Percentiles rank a stretch among this genome's conserved stretches.
Conservation (phyloP, 2,888 invertebrate species). For the Gari tellinella region DNA sequence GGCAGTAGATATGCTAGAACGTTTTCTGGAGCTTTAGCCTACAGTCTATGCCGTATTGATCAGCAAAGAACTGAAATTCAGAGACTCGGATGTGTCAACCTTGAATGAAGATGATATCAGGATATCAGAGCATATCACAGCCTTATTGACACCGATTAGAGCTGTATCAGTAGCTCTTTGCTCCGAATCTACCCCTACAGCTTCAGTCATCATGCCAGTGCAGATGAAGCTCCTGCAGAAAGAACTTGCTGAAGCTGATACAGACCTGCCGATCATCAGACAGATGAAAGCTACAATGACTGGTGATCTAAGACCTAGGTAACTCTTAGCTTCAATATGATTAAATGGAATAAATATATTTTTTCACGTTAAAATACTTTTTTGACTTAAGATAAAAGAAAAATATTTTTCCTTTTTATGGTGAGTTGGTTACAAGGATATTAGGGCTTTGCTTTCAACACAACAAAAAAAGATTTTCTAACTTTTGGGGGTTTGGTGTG, state of each 20-base stretch:
- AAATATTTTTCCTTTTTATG: too few species aligned
- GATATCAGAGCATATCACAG: conserved; percentile 20
- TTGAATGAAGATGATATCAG: conserved; percentile 36
- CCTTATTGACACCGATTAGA: conserved; percentile 40
- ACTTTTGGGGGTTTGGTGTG: too few species aligned
- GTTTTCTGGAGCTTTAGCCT: conserved; percentile 49
- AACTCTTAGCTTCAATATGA: too few species aligned
- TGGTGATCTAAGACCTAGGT: conserved; percentile 27
- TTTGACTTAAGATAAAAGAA: too few species aligned
- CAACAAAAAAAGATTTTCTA: too few species aligned
- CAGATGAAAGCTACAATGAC: conserved; percentile 27
- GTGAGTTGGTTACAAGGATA: too few species aligned
- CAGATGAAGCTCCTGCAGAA: conserved; percentile 41
- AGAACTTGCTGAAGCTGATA: conserved; percentile 3
- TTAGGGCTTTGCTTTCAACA: too few species aligned
- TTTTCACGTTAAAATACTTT: too few species aligned
- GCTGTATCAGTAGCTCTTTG: conserved; percentile 45
- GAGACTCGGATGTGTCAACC: conserved; percentile 44
- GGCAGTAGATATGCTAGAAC: conserved; percentile 39
- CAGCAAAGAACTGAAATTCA: conserved; percentile 18
- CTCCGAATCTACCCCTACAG: conserved; percentile 26
- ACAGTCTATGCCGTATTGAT: conserved; percentile 33
- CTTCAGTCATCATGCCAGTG: conserved; percentile 46
- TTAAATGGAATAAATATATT: too few species aligned
- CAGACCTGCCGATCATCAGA: conserved; percentile 16